Base-by-base conservation (phyloP, 2,113 vertebrate species). In the Myotis yumanensis region DNA sequence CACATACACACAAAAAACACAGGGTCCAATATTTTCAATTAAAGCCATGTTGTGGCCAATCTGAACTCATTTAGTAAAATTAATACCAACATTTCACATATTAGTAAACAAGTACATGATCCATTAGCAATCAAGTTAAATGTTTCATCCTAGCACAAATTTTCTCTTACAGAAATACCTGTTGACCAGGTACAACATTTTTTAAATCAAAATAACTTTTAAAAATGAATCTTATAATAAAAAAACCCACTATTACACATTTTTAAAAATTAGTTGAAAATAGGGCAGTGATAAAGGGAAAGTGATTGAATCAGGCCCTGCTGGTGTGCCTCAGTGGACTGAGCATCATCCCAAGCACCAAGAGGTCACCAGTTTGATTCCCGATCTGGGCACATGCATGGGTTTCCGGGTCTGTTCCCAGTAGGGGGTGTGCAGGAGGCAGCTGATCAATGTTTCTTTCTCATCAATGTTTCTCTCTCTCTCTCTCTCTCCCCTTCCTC, bases 61-160 rank as follows among this genome's bases (percentile, higher is more conserved):
- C n/a, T 93, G 77, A 93, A 73, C n/a, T 92, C 59, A 62, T 25
- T 95, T 80, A 95, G 51, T 84, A 86, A 96, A 88, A 89, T 90
- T 90, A 93, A 95, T 48, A 76, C 12, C 17, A 89, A 64, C 14
- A 32, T 54, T 16, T 88, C 80, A 93, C 11, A 35, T 80, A 51
- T 86, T 75, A 88, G 46, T 73, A 84, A 86, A 76, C 52, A 46
- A 72, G 40, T 15, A 52, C 11, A 68, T 59, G 23, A 83, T 71
- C n/a, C 32, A 94, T 72, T 89, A 90, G 18, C 64, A 77, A 94
- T 95, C 37, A 93, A 90, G 32, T 76, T 75, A 77, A 79, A 73
- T 16, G 64, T 75, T 96, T 94, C 40, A 83, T 81, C 25, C 35
- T 83, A 89, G 20, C 76, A 81, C 40, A 18, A 96, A 64, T 93